These are phyloP conservation scores for Elephas maximus DNA, from an alignment of 2,113 vertebrate genomes.

Conservation along the genomic window DNA sequence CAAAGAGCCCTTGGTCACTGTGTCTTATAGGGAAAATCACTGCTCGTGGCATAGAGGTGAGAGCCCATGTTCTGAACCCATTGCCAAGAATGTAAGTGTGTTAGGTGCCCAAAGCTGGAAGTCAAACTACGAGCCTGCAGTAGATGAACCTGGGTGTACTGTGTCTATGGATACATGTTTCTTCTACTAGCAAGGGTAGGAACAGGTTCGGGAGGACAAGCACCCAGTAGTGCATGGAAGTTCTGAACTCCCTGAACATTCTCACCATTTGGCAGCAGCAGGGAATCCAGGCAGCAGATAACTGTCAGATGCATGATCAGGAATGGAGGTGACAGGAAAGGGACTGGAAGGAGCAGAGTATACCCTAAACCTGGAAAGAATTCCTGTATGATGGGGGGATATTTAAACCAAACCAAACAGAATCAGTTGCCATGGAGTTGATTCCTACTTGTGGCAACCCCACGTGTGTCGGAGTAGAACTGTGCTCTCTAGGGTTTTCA, in stretches of 20 bases:
- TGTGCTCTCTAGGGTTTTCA: neutral
- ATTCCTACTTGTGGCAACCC: neutral
- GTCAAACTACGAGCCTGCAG: neutral
- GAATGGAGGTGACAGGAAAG: neutral
- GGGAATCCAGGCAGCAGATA: neutral
- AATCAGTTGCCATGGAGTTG: neutral
- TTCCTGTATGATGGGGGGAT: fast-evolving
- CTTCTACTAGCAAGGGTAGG: neutral
- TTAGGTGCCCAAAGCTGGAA: neutral
- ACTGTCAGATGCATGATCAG: neutral
- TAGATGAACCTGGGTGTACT: too few relatives aligned
- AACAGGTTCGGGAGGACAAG: neutral
- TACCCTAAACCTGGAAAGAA: neutral
- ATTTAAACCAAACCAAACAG: neutral
- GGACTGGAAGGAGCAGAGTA: neutral
- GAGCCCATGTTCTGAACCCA: neutral
- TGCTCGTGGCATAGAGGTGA: neutral
- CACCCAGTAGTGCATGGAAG: neutral
- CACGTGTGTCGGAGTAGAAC: neutral
- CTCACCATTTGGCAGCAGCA: neutral
- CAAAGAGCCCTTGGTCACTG: neutral
- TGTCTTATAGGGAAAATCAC: neutral
- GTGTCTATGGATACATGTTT: neutral
- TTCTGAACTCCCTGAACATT: neutral
- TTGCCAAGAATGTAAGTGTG: neutral